Base-by-base conservation (phyloP, 2,797 vertebrate species). In the Catamblyrhynchus diadema region DNA sequence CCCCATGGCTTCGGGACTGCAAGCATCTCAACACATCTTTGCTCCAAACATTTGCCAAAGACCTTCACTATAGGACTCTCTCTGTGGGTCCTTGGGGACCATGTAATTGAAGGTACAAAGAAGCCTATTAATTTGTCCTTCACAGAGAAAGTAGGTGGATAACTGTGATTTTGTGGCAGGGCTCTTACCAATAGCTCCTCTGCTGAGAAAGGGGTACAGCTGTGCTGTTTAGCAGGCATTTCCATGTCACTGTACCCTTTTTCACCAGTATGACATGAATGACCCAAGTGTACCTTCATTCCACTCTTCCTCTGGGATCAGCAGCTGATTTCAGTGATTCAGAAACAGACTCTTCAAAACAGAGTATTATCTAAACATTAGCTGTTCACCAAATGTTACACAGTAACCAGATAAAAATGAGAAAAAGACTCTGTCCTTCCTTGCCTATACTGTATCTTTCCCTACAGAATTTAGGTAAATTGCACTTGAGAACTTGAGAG, bases 341-440 rank as follows among this genome's bases (percentile, higher is more conserved):
- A 85, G 64, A 79, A 93, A 87, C 48, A 95, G 59, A 47, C 59
- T 92, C 79, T 89, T 95, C 69, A 88, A 86, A 93, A 62, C n/a
- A 65, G 35, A 44, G 10, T 42, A 86, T 93, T 90, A 70, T n/a
- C 87, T 70, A 79, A 91, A 69, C 27, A 32, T 67, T 81, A 75
- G 75, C 70, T 93, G 66, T 78, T 92, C 57, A 56, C 33, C 54
- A 94, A 92, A 88, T 45, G 32, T 60, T 66, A 61, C 42, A 79
- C 28, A 69, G 39, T 53, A 78, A 80, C 33, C 19, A 78, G 42
- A 83, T 51, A 75, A 89, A 92, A 92, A 75, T 3, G 13, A 86
- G 61, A 51, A 87, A 54, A 92, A 61, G 4, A 17, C 50, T 78
- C 47, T 37, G 65, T 79, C 22, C 1, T 71, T 83, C 47, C 32